Evolutionary conservation across 2,888 invertebrate species (phyloP).

Genomic region (Heliconius ismenius): DNA sequence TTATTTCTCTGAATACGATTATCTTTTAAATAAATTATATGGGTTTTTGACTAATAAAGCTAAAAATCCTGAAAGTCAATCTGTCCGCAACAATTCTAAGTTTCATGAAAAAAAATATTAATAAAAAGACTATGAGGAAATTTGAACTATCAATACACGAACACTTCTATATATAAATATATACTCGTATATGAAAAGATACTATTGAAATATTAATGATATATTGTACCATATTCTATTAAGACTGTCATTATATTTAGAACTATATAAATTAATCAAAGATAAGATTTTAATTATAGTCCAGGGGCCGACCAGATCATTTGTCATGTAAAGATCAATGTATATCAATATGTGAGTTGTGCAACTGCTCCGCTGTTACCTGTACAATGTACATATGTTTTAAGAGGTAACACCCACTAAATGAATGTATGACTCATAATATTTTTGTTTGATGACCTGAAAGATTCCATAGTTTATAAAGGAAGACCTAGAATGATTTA

Average conservation of each 20-base stretch:
- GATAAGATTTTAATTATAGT: conserved; percentile 26
- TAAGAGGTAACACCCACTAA: not conserved
- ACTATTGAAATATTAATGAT: not conserved
- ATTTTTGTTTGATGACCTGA: not conserved
- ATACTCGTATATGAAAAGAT: too few species aligned
- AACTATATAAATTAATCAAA: conserved; percentile 10
- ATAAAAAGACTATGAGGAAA: too few species aligned
- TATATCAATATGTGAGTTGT: not conserved
- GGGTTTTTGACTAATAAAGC: too few species aligned
- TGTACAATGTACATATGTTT: not conserved
- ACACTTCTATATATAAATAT: too few species aligned
- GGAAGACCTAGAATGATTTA: not conserved
- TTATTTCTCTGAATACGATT: too few species aligned
- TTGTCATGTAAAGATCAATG: conserved; percentile 27
- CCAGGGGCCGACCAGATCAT: conserved; percentile 14
- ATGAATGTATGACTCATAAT: conserved; percentile 5
- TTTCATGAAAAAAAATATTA: too few species aligned
- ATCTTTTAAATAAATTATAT: too few species aligned
- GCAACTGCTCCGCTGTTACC: conserved; percentile 6
- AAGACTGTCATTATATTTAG: not conserved
- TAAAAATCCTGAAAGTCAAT: too few species aligned
- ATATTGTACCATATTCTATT: conserved; percentile 5
- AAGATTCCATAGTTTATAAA: not conserved
- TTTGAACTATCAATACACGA: too few species aligned
- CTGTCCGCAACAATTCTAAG: too few species aligned